These are phyloP conservation scores for Brachylomia viminalis DNA, from an alignment of 2,888 invertebrate genomes.

Conservation along the genomic window DNA sequence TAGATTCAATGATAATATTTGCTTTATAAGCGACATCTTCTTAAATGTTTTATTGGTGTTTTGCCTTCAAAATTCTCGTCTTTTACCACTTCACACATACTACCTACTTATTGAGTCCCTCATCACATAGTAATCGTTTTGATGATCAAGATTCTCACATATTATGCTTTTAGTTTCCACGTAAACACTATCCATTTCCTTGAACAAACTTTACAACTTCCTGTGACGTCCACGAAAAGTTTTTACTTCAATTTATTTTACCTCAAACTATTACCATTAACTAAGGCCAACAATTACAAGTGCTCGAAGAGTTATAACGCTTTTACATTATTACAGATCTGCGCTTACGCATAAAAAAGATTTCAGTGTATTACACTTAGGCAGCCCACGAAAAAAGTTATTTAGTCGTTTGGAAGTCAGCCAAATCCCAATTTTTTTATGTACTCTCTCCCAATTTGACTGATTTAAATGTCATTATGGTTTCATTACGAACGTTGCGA, in stretches of 20 bases:
- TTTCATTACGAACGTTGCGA: slow-evolving; percentile 45
- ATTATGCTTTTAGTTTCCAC: slow-evolving; percentile 19
- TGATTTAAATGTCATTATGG: slow-evolving; percentile 61
- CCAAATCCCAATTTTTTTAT: slow-evolving; percentile 63
- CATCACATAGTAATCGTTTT: slow-evolving; percentile 7
- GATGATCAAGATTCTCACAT: slow-evolving; percentile 9
- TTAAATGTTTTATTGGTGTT: neutral
- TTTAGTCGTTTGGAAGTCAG: slow-evolving; percentile 55
- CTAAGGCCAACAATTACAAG: slow-evolving; percentile 4
- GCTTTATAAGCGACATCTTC: neutral
- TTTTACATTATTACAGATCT: slow-evolving; percentile 32
- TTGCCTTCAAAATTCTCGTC: neutral
- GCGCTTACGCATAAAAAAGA: slow-evolving; percentile 27
- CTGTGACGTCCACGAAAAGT: neutral
- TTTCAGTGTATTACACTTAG: slow-evolving; percentile 48
- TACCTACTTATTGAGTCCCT: slow-evolving; percentile 4
- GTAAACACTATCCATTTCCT: slow-evolving; percentile 10
- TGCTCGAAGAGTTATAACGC: slow-evolving; percentile 38
- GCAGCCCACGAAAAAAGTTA: slow-evolving; percentile 50
- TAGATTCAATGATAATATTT: neutral
- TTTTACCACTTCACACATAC: slow-evolving; percentile 4
- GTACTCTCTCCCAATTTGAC: slow-evolving; percentile 52
- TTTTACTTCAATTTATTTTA: slow-evolving; percentile 25
- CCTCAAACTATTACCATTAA: neutral
- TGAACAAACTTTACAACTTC: slow-evolving; percentile 18